Evolutionary conservation across 2,888 invertebrate species (phyloP), one percentile per base, ranked within the genome.

Genomic region (Formica aserva): DNA sequence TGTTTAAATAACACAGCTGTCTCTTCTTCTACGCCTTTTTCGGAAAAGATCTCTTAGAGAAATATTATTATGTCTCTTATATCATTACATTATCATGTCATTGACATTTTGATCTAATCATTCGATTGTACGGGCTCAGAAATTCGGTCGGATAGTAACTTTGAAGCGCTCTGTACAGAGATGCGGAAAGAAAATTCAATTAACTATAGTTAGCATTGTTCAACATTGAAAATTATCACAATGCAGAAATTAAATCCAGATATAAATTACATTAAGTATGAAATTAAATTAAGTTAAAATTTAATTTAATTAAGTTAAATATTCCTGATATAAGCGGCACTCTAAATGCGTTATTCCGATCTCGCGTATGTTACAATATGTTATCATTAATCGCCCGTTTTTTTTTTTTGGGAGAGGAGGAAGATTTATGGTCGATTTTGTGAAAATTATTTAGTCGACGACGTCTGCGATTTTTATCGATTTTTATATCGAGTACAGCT

Each of bases 191-290:
- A 72, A 78, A 57, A 71, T 78, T 78, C 45, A 71, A 78, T 78
- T 78, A 78, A 78, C 57, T 32, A 78, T 57, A 71, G 78, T 78
- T 78, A 78, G 72, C 78, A 60, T 72, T 72, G 78, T 72, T 78
- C 55, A 72, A 60, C 32, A 52, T 72, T 78, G 78, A 60, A 72
- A 71, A 60, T 71, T 72, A 71, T 72, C 72, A 60, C 72, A 78
- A 72, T 60, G 72, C 32, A 26, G 78, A 78, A 78, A 78, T 78
- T 41, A 45, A 78, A 78, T 72, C 72, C 60, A 60, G 60, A 78
- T 48, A 48, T 78, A 60, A 78, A 78, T 78, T 78, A 72, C 32
- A 78, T 78, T 35, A 78, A 78, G 60, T 78, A 69, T 41, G 15
- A 69, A 69, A 48, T 69, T 69, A 69, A 69, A 69, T 69, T 15